Conservation (phyloP, 2,797 vertebrate species). For the Taeniopygia guttata region DNA sequence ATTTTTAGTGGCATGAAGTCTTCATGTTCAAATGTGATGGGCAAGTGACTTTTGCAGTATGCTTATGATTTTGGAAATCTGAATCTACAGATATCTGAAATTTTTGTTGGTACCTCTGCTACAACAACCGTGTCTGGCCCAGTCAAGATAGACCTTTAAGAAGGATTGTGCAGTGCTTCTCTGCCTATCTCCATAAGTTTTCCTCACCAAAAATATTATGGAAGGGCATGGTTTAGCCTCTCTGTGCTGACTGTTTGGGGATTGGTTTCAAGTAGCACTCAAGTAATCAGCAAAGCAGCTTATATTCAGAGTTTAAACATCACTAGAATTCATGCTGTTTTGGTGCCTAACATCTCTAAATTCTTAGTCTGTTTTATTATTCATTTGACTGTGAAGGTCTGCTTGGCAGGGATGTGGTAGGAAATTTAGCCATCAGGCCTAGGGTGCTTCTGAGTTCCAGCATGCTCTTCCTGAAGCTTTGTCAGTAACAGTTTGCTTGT, state of each 20-base stretch:
- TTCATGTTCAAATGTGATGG: not conserved
- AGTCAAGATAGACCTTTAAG: not conserved
- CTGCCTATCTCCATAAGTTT: not conserved
- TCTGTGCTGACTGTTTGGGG: not conserved
- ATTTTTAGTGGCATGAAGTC: not conserved
- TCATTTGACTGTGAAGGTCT: conserved; percentile 44
- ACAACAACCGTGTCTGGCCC: not conserved
- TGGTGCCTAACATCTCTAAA: not conserved
- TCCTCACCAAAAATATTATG: not conserved
- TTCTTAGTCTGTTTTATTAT: not conserved
- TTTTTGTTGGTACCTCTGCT: not conserved
- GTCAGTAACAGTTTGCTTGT: conserved; percentile 17
- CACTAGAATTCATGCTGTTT: not conserved
- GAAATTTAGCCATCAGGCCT: conserved; percentile 27
- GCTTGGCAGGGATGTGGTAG: not conserved
- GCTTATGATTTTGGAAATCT: not conserved
- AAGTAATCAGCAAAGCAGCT: not conserved
- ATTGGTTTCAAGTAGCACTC: not conserved
- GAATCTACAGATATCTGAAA: not conserved
- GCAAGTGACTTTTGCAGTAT: not conserved
- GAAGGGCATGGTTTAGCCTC: not conserved
- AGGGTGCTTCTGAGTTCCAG: not conserved
- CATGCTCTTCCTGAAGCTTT: conserved; percentile 25
- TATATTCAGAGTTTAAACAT: not conserved
- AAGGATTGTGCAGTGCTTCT: not conserved